These are phyloP conservation scores for Oithona nana DNA, from an alignment of 2,888 invertebrate genomes.

Conservation along the genomic window DNA sequence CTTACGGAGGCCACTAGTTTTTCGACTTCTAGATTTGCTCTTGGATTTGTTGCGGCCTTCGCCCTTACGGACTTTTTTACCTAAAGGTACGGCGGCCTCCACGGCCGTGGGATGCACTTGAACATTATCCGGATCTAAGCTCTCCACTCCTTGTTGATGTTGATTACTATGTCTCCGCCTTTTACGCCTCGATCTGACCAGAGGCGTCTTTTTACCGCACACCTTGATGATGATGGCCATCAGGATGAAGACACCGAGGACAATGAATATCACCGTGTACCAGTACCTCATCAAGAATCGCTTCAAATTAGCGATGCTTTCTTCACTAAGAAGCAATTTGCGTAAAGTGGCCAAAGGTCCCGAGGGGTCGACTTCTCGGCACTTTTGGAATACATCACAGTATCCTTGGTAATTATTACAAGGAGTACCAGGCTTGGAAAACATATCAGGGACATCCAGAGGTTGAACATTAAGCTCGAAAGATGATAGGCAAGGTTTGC, in stretches of 20 bases:
- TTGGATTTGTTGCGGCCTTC: conserved; percentile 6
- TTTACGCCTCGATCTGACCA: conserved; percentile 34
- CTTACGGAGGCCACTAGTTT: neutral
- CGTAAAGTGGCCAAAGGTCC: conserved; percentile 90
- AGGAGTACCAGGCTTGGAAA: conserved; percentile 84
- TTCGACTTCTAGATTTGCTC: no score
- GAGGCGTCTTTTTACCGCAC: conserved; percentile 55
- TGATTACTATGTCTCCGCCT: conserved; percentile 2
- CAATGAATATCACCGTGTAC: conserved; percentile 64
- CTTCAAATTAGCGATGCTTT: conserved; percentile 69
- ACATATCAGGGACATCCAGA: conserved; percentile 79
- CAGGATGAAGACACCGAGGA: conserved; percentile 47
- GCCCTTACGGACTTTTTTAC: conserved; percentile 15
- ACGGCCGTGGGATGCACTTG: conserved; percentile 65
- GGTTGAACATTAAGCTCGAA: conserved; percentile 75
- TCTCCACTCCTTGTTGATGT: neutral
- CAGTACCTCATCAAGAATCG: conserved; percentile 72
- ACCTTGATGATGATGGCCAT: conserved; percentile 65
- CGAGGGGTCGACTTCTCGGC: conserved; percentile 90
- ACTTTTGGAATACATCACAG: conserved; percentile 97
- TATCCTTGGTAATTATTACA: conserved; percentile 99
- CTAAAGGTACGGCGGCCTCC: conserved; percentile 59
- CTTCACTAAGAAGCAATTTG: conserved; percentile 79
- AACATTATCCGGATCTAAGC: conserved; percentile 33
- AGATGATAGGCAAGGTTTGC: conserved; percentile 62